These are phyloP conservation scores for Orchesella flavescens DNA, from an alignment of 2,888 invertebrate genomes.

Conservation along the genomic window DNA sequence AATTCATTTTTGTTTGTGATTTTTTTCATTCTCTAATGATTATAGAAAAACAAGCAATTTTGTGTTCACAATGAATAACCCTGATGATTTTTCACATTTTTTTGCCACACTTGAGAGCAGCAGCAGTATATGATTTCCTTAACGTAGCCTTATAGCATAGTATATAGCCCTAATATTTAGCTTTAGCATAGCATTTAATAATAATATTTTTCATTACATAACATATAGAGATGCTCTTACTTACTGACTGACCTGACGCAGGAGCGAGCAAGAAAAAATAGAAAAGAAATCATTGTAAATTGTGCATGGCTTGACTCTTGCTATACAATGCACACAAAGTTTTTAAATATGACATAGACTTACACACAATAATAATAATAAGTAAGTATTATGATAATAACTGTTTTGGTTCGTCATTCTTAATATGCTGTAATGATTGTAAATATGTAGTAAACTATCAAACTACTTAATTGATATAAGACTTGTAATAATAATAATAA, in stretches of 20 bases:
- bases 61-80: constrained; percentile 47
- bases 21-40: background rate
- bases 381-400: too few species aligned
- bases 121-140: constrained; percentile 4
- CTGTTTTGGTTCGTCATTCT: too few species aligned
- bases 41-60: constrained; percentile 5
- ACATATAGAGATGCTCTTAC: background rate
- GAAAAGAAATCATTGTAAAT: background rate
- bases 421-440: background rate
- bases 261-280: too few species aligned
- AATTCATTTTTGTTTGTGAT: background rate
- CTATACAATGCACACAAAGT: too few species aligned
- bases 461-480: background rate
- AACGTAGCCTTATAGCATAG: background rate
- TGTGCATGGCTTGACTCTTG: background rate
- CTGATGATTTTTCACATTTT: constrained; percentile 44
- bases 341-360: too few species aligned
- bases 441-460: background rate
- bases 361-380: too few species aligned
- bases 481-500: constrained; percentile 5
- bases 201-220: background rate
- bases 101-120: constrained; percentile 31
- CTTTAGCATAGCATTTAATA: background rate
- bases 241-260: background rate
- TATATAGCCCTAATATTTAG: background rate